Base-by-base conservation (phyloP, 2,888 invertebrate species). In the Mythimna vitellina region DNA sequence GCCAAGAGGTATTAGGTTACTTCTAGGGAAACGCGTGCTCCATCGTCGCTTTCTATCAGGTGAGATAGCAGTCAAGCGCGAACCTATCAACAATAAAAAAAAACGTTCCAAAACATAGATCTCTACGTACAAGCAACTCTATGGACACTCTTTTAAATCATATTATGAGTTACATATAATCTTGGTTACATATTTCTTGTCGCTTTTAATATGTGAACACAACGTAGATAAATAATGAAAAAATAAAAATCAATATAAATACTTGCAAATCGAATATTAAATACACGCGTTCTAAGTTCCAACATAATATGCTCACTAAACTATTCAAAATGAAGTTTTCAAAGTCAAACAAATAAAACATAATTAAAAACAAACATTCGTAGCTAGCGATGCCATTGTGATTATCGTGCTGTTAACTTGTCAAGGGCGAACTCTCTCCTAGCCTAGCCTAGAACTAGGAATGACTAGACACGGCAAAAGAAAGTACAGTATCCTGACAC, bases 381-480 rank as follows among this genome's bases (percentile, higher is more conserved):
- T 66, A 74, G 81, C 83, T 66, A 74, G 81, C 83, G 81, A 85
- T 84, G 77, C 76, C 71, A 69, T 71, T 78, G 76, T 73, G 84
- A 86, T 85, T 78, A 85, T 70, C 69, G 79, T 68, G 74, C 68
- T 85, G 87, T 85, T 85, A 88, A 91, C 89, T 90, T 89, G 85
- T 89, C 94, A 95, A 95, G 95, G 95, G 86, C 94, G 86, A 80
- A 82, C 89, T 91, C 89, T 91, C 89, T 90, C 91, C 89, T 89
- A 83, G 81, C 86, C 86, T 25, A 25, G 1, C 60, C 71, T 49
- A 88, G 87, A 87, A 63, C 61, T 84, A 81, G 20, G 12, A 78
- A 86, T 22, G 12, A 3, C 9, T 78, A 90, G 89, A 90, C 70
- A 65, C 58, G 86, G 56, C 80, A 53, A 20, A 46, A 42, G 51